Conservation (phyloP, 2,888 invertebrate genomes). For the Gnatocerus cornutus region DNA sequence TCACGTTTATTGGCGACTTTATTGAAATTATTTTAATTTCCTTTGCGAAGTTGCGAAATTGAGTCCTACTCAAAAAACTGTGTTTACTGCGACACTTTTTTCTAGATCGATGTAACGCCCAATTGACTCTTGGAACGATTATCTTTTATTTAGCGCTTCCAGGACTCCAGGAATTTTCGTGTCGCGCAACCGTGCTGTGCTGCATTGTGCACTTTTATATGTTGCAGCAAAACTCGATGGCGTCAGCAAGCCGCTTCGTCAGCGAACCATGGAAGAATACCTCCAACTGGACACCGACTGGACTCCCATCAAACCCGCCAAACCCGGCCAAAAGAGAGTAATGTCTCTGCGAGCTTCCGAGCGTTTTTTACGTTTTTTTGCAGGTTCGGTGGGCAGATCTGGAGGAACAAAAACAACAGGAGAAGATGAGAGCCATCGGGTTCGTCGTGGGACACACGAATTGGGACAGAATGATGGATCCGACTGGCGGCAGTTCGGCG, state of each 20-base stretch:
- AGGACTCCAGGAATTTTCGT: slow-evolving; percentile 7
- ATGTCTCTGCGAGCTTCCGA: slow-evolving; percentile 51
- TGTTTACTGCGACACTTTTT: too few species aligned
- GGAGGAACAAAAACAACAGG: slow-evolving; percentile 93
- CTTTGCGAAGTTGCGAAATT: too few species aligned
- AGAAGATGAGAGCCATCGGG: slow-evolving; percentile 94
- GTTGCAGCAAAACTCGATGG: slow-evolving; percentile 94
- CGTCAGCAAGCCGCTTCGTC: slow-evolving; percentile 82
- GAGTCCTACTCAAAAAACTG: too few species aligned
- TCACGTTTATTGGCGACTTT: neutral
- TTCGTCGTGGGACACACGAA: slow-evolving; percentile 98
- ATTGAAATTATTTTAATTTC: neutral
- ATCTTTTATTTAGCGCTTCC: too few species aligned
- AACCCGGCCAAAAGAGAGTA: slow-evolving; percentile 92
- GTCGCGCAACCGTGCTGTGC: neutral
- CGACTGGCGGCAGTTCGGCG: slow-evolving; percentile 89
- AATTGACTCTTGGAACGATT: too few species aligned
- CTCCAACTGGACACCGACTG: slow-evolving; percentile 89
- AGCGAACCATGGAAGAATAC: slow-evolving; percentile 93
- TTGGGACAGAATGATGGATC: slow-evolving; percentile 96
- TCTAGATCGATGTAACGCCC: too few species aligned
- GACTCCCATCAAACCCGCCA: slow-evolving; percentile 74
- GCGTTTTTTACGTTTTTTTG: slow-evolving; percentile 27
- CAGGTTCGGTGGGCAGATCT: slow-evolving; percentile 99
- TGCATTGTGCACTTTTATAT: slow-evolving; percentile 52